Base-by-base conservation (phyloP, 2,888 invertebrate genomes). In the Mythimna albipuncta region DNA sequence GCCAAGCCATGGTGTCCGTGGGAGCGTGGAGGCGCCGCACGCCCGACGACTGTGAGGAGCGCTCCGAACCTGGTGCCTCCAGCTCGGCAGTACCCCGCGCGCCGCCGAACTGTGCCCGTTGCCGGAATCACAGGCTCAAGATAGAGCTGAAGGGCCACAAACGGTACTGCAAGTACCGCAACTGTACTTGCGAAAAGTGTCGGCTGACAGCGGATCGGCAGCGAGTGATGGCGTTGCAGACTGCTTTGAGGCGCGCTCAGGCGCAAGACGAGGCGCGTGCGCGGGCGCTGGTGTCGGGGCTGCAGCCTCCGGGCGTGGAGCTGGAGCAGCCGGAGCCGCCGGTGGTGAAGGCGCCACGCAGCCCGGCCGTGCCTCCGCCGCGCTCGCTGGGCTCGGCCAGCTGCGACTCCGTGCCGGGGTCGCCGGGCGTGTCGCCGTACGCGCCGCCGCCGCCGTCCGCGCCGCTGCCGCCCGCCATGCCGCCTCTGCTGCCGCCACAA, bases 61-160 rank as follows among this genome's bases (percentile, higher is more conserved):
- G 95, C 83, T 95, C 95, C 75, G 96, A 96, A 59, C 94, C 95
- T 10, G 96, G 96, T 82, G 94, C 96, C 77, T 94, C 95, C 89
- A 94, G 97, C 92, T 97, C 97, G 70, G 94, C 96, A 72, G 97
- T 97, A 63, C 97, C 98, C 21, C 97, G 98, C 75, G 98, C 98
- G 79, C 98, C 98, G 10, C 99, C 99, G 26, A 99, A 98, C 95
- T 99, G 99, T 94, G 99, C 99, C 61, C 97, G 99, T 44, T 99
- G 99, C 94, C 97, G 98, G 77, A 99, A 99, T 96, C 99, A 99
- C 94, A 97, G 98, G n/a, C 97, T 98, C 90, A 98, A 98, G 93
- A 98, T 98, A 84, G 97, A 98, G 93, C 97, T 99, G 82, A 99
- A 98, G 94, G 99, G 98, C 21, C 99, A 99, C 96, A 99, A 99